Percentiles rank a stretch among this genome's conserved stretches.
Conservation (phyloP, 2,797 vertebrate genomes). For the Carduelis carduelis region DNA sequence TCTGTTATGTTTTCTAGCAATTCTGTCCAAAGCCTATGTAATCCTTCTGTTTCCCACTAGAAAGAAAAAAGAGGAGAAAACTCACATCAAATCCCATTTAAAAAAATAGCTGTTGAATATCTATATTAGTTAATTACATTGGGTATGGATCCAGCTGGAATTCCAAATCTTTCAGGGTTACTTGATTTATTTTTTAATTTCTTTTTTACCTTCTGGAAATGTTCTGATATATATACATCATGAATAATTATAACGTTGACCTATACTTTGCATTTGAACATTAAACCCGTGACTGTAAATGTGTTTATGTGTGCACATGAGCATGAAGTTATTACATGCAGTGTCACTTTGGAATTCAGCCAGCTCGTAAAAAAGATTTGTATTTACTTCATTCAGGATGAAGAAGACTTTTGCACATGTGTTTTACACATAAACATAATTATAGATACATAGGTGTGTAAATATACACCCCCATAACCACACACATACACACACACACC, state of each 20-base stretch:
- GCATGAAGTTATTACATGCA: not conserved
- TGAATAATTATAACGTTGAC: not conserved
- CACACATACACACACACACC: accelerated
- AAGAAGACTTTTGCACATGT: not conserved
- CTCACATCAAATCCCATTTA: constrained; percentile 67
- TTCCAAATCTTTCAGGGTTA: constrained; percentile 1
- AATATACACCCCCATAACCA: too few species aligned
- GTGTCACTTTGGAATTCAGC: not conserved
- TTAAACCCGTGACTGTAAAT: not conserved
- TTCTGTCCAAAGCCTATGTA: constrained; percentile 80
- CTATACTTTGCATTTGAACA: not conserved
- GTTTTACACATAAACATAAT: not conserved
- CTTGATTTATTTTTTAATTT: not conserved
- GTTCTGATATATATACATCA: not conserved
- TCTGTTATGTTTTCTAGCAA: constrained; percentile 69
- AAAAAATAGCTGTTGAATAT: constrained; percentile 65
- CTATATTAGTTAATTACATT: constrained; percentile 61
- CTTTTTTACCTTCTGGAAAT: not conserved
- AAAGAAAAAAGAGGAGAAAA: not conserved
- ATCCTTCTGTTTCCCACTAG: constrained; percentile 76
- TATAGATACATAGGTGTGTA: not conserved
- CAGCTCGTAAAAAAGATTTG: not conserved
- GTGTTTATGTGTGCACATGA: not conserved
- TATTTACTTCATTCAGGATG: not conserved
- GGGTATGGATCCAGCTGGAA: not conserved